phyloP scores from a whole-genome alignment of 2,888 invertebrate genomes.

The Diabrotica balteata region DNA sequence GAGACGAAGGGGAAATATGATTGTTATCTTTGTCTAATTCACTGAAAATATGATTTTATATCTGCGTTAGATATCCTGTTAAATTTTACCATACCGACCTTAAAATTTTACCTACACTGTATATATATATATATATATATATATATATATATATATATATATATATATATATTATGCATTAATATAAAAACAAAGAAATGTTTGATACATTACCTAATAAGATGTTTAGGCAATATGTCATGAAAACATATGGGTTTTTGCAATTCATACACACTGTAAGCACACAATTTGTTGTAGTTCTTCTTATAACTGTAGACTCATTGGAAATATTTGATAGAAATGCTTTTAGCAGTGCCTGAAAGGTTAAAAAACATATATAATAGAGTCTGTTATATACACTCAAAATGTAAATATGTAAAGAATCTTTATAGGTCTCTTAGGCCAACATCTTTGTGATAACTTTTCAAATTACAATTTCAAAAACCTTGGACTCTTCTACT shows the following conservation, averaged over 20 bases:
- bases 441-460: not conserved
- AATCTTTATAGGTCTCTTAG: not conserved
- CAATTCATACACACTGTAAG: conserved; percentile 81
- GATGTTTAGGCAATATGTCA: conserved; percentile 71
- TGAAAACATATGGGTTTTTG: conserved; percentile 72
- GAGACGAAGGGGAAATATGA: too few relatives aligned
- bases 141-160: too few relatives aligned
- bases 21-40: too few relatives aligned
- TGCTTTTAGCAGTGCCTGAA: conserved; percentile 71
- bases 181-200: too few relatives aligned
- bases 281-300: conserved; percentile 83
- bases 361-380: conserved; percentile 25
- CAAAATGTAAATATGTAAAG: not conserved
- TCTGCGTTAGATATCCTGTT: too few relatives aligned
- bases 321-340: conserved; percentile 71
- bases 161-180: too few relatives aligned
- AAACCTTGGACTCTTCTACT: too few relatives aligned
- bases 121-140: too few relatives aligned
- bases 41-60: too few relatives aligned
- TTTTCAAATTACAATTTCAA: too few relatives aligned
- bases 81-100: too few relatives aligned
- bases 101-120: too few relatives aligned
- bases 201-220: conserved; percentile 62
- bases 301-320: conserved; percentile 75
- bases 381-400: not conserved